A percentile compares a stretch with the other conserved stretches of the same genome.
Evolutionary conservation across 1,140 invertebrate species (phyloP).

Genomic region (Drosophila simulans): DNA sequence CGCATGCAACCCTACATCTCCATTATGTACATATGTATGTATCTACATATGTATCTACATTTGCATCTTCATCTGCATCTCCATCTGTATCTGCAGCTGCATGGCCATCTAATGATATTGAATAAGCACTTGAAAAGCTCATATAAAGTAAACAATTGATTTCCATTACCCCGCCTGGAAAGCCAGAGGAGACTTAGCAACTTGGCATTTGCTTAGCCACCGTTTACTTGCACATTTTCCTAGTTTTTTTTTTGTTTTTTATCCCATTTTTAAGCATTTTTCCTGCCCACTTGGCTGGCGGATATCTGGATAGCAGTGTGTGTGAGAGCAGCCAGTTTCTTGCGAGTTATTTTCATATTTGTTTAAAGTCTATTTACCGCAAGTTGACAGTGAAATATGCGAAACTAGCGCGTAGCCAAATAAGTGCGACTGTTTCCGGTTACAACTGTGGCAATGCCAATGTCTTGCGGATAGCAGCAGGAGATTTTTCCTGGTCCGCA

Average conservation of each 20-base stretch:
- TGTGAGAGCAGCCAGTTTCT: constrained; percentile 45
- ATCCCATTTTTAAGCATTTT: constrained; percentile 40
- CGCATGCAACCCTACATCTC: not conserved
- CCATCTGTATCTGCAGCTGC: too few species aligned
- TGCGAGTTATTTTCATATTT: constrained; percentile 82
- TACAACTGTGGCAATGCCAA: constrained; percentile 79
- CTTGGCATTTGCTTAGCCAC: constrained; percentile 76
- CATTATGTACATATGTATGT: too few species aligned
- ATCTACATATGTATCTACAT: too few species aligned
- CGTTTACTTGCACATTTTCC: constrained; percentile 77
- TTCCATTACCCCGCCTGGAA: constrained; percentile 65
- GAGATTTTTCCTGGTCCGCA: constrained; percentile 52
- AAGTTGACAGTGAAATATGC: constrained; percentile 83
- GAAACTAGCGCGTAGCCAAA: constrained; percentile 82
- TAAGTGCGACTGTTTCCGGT: constrained; percentile 83
- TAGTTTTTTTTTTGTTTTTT: constrained; percentile 42
- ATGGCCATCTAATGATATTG: constrained; percentile 73
- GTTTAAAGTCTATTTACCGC: constrained; percentile 83
- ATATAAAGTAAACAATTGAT: constrained; percentile 83
- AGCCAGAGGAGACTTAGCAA: constrained; percentile 62
- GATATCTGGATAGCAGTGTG: constrained; percentile 19
- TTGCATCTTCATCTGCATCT: too few species aligned
- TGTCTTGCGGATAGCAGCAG: constrained; percentile 49
- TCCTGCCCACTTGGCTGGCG: constrained; percentile 47
- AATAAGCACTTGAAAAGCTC: constrained; percentile 81